Evolutionary conservation across 1,140 invertebrate species (phyloP), one percentile per base, ranked within the genome.

Genomic region (Drosophila sechellia): DNA sequence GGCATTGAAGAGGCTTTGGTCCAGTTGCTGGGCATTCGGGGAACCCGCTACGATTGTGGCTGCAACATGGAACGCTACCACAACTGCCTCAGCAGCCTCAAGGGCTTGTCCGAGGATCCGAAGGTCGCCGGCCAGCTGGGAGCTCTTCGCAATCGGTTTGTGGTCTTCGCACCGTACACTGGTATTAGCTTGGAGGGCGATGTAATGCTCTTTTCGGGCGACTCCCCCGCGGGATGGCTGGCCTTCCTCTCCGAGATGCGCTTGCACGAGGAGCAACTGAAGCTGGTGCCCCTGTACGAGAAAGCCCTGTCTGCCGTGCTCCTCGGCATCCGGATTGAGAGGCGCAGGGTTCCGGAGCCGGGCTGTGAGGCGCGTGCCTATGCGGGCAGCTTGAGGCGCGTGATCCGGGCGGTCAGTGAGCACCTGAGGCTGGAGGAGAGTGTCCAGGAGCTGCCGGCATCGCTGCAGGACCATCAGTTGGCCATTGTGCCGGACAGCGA

Each of bases 401-500:
- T 98, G 25, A 96, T 95, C 1, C 97, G 96, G 3, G 95, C 96
- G 6, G 93, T 98, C 6, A 96, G 95, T n/a, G 96, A 97, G 93
- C 96, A 96, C 85, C 93, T 95, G 55, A 95, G 95, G 45, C 37
- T 68, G 64, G 64, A 50, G 59, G 37, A 65, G 37, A 68, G 45
- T 50, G 85, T 91, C 0, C 93, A 93, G 11, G 93, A 93, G 63
- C 96, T 96, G 94, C 96, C 97, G 1, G 86, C 94, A 22, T 94
- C 93, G 52, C 92, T 98, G 4, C 93, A 93, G 2, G 92, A 95
- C 79, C 96, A 95, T 91, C 95, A 97, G 93, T 94, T 98, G 55
- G 97, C 97, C 17, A 96, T 98, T 39, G 97, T 98, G 94, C 95
- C 96, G 95, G 97, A 97, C 92, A 95, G 96, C 31, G 97, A 97